Evolutionary conservation across 2,113 vertebrate genomes (phyloP).

Genomic region (Recurvirostra avosetta): DNA sequence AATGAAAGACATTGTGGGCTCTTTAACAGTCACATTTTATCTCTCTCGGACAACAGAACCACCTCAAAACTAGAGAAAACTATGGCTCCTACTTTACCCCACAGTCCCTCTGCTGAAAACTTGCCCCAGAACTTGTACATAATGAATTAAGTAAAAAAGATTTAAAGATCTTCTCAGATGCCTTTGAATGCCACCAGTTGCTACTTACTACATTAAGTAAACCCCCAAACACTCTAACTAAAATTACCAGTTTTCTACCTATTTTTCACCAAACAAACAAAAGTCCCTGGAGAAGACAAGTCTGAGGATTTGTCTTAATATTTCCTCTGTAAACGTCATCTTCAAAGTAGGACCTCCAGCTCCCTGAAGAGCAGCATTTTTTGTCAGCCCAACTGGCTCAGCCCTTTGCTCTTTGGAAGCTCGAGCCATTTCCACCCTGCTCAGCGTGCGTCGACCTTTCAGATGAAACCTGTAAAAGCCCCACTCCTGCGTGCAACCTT

Average conservation of each 20-base stretch:
- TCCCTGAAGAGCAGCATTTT: background rate
- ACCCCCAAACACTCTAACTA: background rate
- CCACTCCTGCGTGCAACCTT: background rate
- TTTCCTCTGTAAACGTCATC: background rate
- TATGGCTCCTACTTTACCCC: background rate
- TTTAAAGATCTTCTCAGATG: background rate
- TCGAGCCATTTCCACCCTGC: background rate
- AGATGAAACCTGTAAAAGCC: background rate
- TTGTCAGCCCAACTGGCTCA: background rate
- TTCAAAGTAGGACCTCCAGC: background rate
- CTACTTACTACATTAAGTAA: background rate
- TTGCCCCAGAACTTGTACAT: background rate
- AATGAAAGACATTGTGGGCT: background rate
- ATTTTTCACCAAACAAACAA: background rate
- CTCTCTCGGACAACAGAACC: background rate
- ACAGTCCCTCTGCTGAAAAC: background rate
- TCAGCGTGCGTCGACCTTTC: accelerated
- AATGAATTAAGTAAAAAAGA: background rate
- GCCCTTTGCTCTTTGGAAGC: background rate
- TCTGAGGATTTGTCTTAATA: background rate
- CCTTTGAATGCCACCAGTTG: background rate
- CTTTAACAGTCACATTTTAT: background rate
- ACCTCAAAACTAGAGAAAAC: background rate
- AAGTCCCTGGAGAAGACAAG: background rate
- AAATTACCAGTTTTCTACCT: background rate